phyloP scores from a whole-genome alignment of 2,113 vertebrate genomes.

The Columba livia region DNA sequence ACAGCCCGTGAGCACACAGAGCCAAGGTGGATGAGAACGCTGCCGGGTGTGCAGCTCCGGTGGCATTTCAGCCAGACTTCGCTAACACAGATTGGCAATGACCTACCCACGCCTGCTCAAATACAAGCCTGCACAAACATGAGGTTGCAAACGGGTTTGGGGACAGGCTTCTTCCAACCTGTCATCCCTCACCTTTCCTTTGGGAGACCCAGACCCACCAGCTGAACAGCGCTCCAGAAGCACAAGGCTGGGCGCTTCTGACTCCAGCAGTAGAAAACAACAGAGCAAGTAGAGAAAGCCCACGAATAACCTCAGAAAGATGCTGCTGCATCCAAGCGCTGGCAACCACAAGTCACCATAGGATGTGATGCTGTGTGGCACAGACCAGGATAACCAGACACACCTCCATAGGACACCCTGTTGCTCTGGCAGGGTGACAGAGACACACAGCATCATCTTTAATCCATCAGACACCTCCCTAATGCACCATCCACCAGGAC shows the following conservation, averaged over 20 bases:
- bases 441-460: neutral
- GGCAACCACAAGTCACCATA: fast-evolving
- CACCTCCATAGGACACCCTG: neutral
- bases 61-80: neutral
- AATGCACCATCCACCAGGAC: neutral
- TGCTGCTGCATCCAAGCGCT: neutral
- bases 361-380: neutral
- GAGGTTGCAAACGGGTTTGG: neutral
- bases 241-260: neutral
- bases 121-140: neutral
- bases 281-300: neutral
- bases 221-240: neutral
- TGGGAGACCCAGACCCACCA: neutral
- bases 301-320: neutral
- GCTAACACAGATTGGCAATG: neutral
- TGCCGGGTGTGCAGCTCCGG: fast-evolving
- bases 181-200: neutral
- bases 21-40: fast-evolving
- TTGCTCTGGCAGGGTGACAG: neutral
- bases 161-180: neutral
- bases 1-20: neutral
- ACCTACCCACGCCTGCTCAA: neutral
- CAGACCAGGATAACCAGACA: fast-evolving
- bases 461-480: neutral
- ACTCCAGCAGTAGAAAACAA: neutral